Base-by-base conservation (phyloP, 2,797 vertebrate genomes). In the Rhinatrema bivittatum region DNA sequence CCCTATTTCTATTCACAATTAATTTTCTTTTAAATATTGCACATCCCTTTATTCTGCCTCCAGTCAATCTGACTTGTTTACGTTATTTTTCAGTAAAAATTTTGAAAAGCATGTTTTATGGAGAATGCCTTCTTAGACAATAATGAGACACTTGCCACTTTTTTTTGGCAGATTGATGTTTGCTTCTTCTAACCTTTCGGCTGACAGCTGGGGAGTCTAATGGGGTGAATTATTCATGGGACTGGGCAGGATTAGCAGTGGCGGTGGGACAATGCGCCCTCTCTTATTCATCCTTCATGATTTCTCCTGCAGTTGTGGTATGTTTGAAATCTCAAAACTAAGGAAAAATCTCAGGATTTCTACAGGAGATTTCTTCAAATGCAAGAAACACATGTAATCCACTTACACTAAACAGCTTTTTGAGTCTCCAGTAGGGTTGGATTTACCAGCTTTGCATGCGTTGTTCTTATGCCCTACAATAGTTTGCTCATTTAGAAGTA, bases 171-270 rank as follows among this genome's bases (percentile, higher is more conserved):
- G 51, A 53, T 25, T 35, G 49, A 56, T 56, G 50, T 29, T 36
- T 7, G 1, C 42, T 60, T 61, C 25, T 0, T 0, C 4, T 47
- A 61, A 65, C 48, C 59, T 71, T 64, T 61, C 38, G 42, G 41
- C 38, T 69, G 68, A 41, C 51, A 31, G 42, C 42, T 45, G 42
- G 42, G 42, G 59, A 59, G 16, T 21, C 35, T 50, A 10, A 69
- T 42, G 64, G 33, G 34, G 31, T 75, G 66, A 70, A 72, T 78
- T 71, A 80, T 76, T 73, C 66, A 76, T 60, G 32, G 62, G 47
- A 22, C 20, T 5, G 25, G 33, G 11, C 50, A 36, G 69, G 54
- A 59, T 61, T 13, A 42, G 56, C 59, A 59, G 41, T 62, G 46
- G 31, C n/a, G 50, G 41, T 33, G 41, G 26, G 23, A 29, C 61